phyloP scores from a whole-genome alignment of 2,797 vertebrate genomes.

The Hylomyscus alleni region DNA sequence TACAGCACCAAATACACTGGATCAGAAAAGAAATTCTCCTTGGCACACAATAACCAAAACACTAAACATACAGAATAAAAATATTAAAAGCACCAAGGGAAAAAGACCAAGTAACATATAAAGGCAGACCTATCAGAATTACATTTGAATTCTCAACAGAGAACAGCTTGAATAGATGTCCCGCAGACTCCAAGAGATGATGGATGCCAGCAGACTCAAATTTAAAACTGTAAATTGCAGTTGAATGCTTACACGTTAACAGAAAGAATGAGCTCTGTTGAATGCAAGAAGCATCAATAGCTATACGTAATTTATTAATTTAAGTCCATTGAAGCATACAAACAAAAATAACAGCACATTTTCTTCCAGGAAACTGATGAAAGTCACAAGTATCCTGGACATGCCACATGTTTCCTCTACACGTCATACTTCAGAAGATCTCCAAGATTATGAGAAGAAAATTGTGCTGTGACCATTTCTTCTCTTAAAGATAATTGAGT shows the following conservation, averaged over 20 bases:
- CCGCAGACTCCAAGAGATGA: background rate
- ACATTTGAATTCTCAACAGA: background rate
- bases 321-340: background rate
- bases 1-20: background rate
- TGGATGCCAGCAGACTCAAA: background rate
- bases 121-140: background rate
- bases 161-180: background rate
- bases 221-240: background rate
- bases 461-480: slow-evolving; percentile 18
- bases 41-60: background rate
- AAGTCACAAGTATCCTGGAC: background rate
- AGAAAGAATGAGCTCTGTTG: slow-evolving; percentile 7
- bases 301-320: background rate
- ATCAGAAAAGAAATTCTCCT: background rate
- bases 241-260: background rate
- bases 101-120: background rate
- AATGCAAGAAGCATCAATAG: background rate
- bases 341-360: slow-evolving; percentile 31
- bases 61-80: background rate
- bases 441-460: background rate
- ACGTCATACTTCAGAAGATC: background rate
- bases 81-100: background rate
- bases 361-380: background rate
- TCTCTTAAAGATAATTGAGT: background rate
- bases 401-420: background rate